phyloP scores from a whole-genome alignment of 1,140 invertebrate genomes.

The Antheraea mylitta region DNA sequence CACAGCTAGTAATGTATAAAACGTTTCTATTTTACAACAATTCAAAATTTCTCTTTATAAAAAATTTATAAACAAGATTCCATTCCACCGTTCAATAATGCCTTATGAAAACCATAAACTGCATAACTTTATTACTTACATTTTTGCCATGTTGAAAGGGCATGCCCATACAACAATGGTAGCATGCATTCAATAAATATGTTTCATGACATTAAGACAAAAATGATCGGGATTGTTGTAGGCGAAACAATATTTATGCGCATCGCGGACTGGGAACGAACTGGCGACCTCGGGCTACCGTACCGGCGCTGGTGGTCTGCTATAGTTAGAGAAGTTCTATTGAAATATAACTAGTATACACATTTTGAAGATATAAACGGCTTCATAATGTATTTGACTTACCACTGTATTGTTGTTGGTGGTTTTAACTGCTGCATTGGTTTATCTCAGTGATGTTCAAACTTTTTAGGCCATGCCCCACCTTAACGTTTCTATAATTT shows the following conservation, averaged over 20 bases:
- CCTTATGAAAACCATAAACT: constrained; percentile 5
- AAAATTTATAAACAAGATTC: not conserved
- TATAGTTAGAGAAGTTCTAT: not conserved
- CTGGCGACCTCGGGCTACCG: constrained; percentile 51
- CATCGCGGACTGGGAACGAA: constrained; percentile 32
- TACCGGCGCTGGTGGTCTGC: constrained; percentile 47
- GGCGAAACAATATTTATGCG: constrained; percentile 51
- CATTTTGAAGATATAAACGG: not conserved
- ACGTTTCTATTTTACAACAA: too few species aligned
- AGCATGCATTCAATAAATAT: constrained; percentile 57
- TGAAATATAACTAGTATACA: not conserved
- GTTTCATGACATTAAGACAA: constrained; percentile 36
- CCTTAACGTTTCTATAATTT: too few species aligned
- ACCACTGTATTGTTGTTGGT: too few species aligned
- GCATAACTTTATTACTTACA: constrained; percentile 11
- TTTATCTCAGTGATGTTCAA: too few species aligned
- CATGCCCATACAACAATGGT: constrained; percentile 43
- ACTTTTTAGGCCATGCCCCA: too few species aligned
- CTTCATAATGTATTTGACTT: too few species aligned
- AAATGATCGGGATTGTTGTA: constrained; percentile 55
- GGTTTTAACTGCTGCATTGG: too few species aligned
- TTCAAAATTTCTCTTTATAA: too few species aligned
- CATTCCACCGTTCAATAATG: not conserved
- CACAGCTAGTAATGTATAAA: too few species aligned
- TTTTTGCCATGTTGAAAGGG: constrained; percentile 24